Evolutionary conservation across 2,888 invertebrate species (phyloP), one percentile per base, ranked within the genome.

Genomic region (Drosophila maculinotata): DNA sequence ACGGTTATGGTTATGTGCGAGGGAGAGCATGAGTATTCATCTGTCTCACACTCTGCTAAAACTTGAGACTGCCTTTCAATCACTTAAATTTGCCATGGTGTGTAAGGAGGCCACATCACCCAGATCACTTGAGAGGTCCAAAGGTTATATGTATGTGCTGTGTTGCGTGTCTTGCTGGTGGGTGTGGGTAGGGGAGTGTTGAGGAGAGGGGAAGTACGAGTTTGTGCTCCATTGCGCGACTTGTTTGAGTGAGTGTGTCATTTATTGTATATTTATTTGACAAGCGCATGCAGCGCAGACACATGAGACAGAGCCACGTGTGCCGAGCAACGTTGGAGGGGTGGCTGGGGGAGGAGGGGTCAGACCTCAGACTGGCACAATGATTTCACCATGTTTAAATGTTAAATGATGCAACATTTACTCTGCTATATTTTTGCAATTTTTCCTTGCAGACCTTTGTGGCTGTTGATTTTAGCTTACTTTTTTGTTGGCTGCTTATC

Each of bases 191-290:
- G 20, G 20, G 20, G 20, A 20, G 20, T 20, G n/a, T n/a, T n/a
- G 2, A 4, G n/a, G 15, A 9, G 12, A 6, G 10, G 26, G 39
- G 26, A n/a, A 7, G 48, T 36, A 7, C 2, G 31, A 45, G 31
- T 49, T 42, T 49, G 41, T 58, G 58, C 58, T 52, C 39, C 44
- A 65, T 42, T 58, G 66, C 51, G 68, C 62, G 45, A 63, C 60
- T 67, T 66, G 59, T 73, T 69, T 75, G 75, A 68, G 60, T 64
- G 77, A 73, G 73, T 69, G 73, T 79, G 80, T 79, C 80, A 78
- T 80, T 78, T 79, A 80, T 80, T 80, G 79, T 78, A 73, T 80
- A 76, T 79, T 79, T 80, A 71, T 78, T 80, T 80, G 80, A 78
- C 80, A 79, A 73, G 70, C 69, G 62, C 67, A 73, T 68, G 72